Conservation (phyloP, 2,113 vertebrate species). For the Bettongia penicillata region DNA sequence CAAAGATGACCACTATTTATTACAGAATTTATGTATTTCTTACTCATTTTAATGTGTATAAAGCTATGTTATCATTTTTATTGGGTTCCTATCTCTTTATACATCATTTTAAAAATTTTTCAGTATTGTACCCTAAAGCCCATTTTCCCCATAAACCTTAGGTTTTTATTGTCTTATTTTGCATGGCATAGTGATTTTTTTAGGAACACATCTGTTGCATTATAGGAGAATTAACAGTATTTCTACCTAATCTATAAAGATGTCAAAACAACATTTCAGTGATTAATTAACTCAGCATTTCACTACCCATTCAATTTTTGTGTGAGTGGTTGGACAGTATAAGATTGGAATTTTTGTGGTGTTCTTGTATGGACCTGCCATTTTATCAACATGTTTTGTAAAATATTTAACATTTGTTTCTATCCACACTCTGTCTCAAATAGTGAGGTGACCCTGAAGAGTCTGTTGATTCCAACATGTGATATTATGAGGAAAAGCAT, state of each 20-base stretch:
- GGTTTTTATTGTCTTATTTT: neutral
- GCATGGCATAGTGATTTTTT: neutral
- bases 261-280: neutral
- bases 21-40: neutral
- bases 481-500: neutral
- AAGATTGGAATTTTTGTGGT: neutral
- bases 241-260: neutral
- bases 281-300: neutral
- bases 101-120: neutral
- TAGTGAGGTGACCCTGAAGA: too few species aligned
- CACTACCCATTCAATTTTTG: neutral
- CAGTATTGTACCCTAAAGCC: neutral
- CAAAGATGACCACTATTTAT: neutral
- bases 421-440: neutral
- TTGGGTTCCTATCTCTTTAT: neutral
- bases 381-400: neutral
- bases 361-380: neutral
- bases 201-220: neutral
- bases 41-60: neutral
- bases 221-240: neutral
- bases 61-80: neutral
- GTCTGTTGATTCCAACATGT: neutral
- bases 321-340: neutral
- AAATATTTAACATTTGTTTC: neutral
- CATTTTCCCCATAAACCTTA: neutral